Evolutionary conservation across 2,113 vertebrate genomes (phyloP), one percentile per base, ranked within the genome.

Genomic region (Gambusia holbrooki): DNA sequence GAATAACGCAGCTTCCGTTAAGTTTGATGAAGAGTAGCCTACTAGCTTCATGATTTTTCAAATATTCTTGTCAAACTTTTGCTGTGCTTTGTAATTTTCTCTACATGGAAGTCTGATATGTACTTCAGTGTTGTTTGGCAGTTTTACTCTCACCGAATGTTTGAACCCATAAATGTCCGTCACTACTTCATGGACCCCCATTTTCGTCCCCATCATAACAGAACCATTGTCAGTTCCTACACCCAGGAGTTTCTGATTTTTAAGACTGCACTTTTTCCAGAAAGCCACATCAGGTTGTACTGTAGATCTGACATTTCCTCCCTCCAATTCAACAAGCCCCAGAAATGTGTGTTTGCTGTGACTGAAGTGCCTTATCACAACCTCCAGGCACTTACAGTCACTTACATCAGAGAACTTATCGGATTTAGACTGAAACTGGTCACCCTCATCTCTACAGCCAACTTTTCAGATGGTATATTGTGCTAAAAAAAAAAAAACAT

Each of bases 81-180:
- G 33, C 1, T 58, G 51, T 58, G 51, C 51, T 25, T 58, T 0
- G 19, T 19, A 60, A 45, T 77, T 64, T 68, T 65, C 40, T 69
- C 58, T 3, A 73, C 58, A 77, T 42, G 65, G 40, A 61, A 71
- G 65, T 75, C 15, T 66, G 71, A 71, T 33, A 74, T 80, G 66
- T 65, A 54, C 60, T 64, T 58, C 58, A 77, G 25, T 73, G 64
- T 42, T 48, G 45, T 48, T 5, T 17, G 17, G 5, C 5, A 17
- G 42, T 17, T 40, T 13, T 74, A 12, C 58, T 66, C 10, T 37
- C 35, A 37, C 10, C 35, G 9, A 37, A 37, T 37, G 35, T 37
- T 0, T 60, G 28, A 81, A 37, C 33, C 67, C 35, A 45, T 33
- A 33, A 19, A 33, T 66, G 10, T 74, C 48, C 35, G 33, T 80